Evolutionary conservation across 2,888 invertebrate species (phyloP).

Genomic region (Tolmerus cingulatus): DNA sequence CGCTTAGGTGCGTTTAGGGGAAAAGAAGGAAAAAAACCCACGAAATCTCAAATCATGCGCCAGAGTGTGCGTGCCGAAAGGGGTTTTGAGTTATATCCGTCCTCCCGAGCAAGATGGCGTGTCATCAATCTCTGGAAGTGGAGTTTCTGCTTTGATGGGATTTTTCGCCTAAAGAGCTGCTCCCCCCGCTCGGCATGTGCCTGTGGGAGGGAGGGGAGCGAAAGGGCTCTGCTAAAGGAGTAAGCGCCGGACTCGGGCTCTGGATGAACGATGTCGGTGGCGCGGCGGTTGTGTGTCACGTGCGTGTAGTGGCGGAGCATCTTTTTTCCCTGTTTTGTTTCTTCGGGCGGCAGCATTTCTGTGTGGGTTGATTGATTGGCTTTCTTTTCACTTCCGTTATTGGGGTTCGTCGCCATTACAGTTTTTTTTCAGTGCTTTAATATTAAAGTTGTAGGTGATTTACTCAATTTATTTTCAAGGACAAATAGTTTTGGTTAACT

Average conservation of each 20-base stretch:
- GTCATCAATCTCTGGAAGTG: slow-evolving; percentile 42
- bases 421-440: background rate
- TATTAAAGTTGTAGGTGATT: background rate
- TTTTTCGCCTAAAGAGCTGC: background rate
- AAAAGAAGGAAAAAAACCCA: background rate
- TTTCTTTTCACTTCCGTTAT: background rate
- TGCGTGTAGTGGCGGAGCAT: background rate
- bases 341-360: background rate
- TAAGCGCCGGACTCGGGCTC: background rate
- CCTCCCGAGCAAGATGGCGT: slow-evolving; percentile 43
- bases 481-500: background rate
- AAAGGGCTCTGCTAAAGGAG: background rate
- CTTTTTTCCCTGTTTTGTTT: background rate
- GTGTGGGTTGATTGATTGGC: background rate
- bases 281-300: background rate
- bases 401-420: background rate
- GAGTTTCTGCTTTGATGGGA: background rate
- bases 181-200: background rate
- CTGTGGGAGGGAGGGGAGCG: background rate
- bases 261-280: background rate
- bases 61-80: slow-evolving; percentile 7
- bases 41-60: background rate
- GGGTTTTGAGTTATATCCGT: slow-evolving; percentile 40
- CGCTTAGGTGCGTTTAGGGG: background rate
- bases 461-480: background rate